Evolutionary conservation across 2,113 vertebrate genomes (phyloP), one percentile per base, ranked within the genome.

Genomic region (Hippopotamus amphibius): DNA sequence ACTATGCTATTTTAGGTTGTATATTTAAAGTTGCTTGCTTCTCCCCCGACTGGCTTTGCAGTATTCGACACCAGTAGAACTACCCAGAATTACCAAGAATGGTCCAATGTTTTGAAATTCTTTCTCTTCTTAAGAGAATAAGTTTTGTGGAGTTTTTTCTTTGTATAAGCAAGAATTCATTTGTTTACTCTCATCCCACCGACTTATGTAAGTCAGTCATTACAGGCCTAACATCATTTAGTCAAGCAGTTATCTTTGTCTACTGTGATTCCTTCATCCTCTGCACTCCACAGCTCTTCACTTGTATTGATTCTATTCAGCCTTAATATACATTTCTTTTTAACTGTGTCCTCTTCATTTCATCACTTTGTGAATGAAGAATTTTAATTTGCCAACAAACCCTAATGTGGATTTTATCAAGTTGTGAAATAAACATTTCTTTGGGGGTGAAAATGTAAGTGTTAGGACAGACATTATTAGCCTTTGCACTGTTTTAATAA

Each of bases 351-450:
- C 2, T 37, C 5, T 74, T 90, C 5, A 10, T 79, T 74, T 69
- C 24, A 57, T 82, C 37, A 57, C 55, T 81, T 95, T 88, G 24
- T 93, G 69, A 96, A 63, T 88, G 79, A 84, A 79, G 28, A 50
- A 83, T 90, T 74, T 94, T 87, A 80, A 93, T 68, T 95, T 90
- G 59, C 68, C 48, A 93, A 66, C 43, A 90, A 59, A 66, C n/a
- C 21, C 14, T 74, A 93, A 59, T 74, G 59, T 81, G 26, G 28
- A 69, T 55, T 71, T 95, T 88, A 66, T 63, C 14, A 94, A n/a
- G 13, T 57, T 94, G 57, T 92, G 53, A 95, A 79, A 66, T 59
- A 79, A 84, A n/a, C 24, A 88, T 1, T 66, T 82, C 37, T 91
- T 89, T 72, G 57, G 26, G 17, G 48, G 6, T 87, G 55, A 93